Conservation (phyloP, 2,797 vertebrate genomes). For the Peromyscus nudipes region DNA sequence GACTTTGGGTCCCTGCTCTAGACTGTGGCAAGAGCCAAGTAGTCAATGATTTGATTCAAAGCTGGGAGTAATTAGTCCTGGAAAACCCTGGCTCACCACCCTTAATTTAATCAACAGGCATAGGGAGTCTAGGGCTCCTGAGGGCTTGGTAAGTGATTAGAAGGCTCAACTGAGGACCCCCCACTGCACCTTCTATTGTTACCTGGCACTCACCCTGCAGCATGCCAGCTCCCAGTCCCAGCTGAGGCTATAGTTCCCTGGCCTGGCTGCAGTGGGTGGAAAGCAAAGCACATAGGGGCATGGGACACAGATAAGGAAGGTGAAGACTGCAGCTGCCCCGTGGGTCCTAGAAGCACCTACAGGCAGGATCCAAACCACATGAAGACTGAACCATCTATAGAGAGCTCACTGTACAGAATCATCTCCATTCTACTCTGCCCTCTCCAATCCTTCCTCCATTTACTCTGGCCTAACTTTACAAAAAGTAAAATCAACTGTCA, state of each 20-base stretch:
- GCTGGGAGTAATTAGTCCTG: neutral
- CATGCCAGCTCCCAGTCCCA: fast-evolving
- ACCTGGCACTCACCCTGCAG: fast-evolving
- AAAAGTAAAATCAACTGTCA: neutral
- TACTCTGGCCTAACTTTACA: neutral
- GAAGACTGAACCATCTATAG: neutral
- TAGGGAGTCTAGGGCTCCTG: neutral
- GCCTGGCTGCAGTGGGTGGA: neutral
- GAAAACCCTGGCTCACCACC: neutral
- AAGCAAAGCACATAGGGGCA: neutral
- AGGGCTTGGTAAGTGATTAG: neutral
- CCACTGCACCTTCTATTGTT: fast-evolving
- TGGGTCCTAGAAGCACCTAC: neutral
- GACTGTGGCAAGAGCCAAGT: neutral
- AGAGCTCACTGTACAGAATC: fast-evolving
- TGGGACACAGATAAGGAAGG: neutral
- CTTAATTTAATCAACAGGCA: neutral
- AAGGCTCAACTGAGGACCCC: neutral
- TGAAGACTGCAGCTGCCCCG: neutral
- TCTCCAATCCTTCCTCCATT: neutral
- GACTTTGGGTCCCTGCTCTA: neutral
- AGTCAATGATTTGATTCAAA: slow-evolving; percentile 18
- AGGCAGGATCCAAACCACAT: neutral
- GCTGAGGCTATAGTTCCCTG: neutral
- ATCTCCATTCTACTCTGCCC: fast-evolving